Evolutionary conservation across 2,888 invertebrate species (phyloP), one percentile per base, ranked within the genome.

Genomic region (Agrochola circellaris): DNA sequence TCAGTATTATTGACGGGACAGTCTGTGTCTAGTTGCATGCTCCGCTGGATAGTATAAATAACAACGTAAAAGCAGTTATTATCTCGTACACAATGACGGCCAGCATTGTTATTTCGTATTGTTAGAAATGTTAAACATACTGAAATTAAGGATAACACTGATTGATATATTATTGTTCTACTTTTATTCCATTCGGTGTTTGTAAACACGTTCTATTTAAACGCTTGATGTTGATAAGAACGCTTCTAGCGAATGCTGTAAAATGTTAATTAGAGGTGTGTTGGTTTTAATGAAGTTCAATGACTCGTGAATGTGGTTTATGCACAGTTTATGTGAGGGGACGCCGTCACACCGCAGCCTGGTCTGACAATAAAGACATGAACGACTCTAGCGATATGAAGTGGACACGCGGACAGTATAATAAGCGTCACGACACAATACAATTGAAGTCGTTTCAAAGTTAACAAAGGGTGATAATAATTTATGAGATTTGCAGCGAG

Each of bases 291-390:
- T 83, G 81, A 86, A 84, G 89, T 89, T 89, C 88, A 85, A 75
- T 84, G 89, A 88, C 88, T 83, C 64, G 65, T 67, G 54, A 82
- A 84, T 78, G 78, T 85, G 81, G 87, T 89, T 90, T 85, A 54
- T 79, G 75, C 30, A 65, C 76, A 83, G 75, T 82, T 76, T 72
- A 81, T 77, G 81, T 73, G 82, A 75, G 82, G 88, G 87, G 87
- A 83, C 81, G 81, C 75, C 68, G 84, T 88, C 64, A 84, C 90
- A 84, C 88, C 89, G 88, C 89, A 91, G 83, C 85, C 78, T 85
- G 84, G 88, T 83, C 86, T 79, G 89, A 83, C 89, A 89, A 90
- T 91, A 91, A 90, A 92, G 87, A 89, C 87, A 87, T 90, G 89
- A 88, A 91, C 64, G 86, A 87, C 85, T 84, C 76, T 72, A 83